phyloP scores from a whole-genome alignment of 2,888 invertebrate species.

The Hydrotaea diabolus region DNA sequence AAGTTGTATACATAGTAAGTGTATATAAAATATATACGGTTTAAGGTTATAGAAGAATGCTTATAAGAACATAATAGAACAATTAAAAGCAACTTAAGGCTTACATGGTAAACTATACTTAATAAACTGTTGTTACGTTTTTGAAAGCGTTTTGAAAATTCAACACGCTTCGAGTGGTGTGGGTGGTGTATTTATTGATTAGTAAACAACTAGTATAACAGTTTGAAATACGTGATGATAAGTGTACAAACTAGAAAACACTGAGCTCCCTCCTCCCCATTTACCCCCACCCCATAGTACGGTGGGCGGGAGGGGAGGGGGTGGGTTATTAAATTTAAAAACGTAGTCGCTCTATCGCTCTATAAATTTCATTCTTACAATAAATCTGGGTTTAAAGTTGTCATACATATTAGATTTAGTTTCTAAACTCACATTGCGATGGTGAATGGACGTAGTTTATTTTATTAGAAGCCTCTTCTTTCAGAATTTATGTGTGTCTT shows the following conservation, averaged over 20 bases:
- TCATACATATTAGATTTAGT: background rate
- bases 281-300: too few relatives aligned
- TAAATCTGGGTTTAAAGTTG: background rate
- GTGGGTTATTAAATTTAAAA: slow-evolving; percentile 3
- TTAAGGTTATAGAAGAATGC: background rate
- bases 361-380: background rate
- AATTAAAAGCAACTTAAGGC: slow-evolving; percentile 33
- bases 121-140: slow-evolving; percentile 1
- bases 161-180: background rate
- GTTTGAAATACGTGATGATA: slow-evolving; percentile 3
- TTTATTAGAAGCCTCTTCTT: background rate
- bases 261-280: background rate
- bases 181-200: slow-evolving; percentile 7
- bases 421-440: slow-evolving; percentile 19
- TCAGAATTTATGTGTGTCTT: slow-evolving; percentile 11
- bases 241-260: slow-evolving; percentile 3
- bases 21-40: slow-evolving; percentile 14
- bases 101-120: slow-evolving; percentile 22
- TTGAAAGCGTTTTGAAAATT: background rate
- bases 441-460: background rate
- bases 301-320: background rate
- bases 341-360: background rate
- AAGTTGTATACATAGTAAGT: background rate
- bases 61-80: slow-evolving; percentile 3
- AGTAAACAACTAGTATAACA: slow-evolving; percentile 10